Evolutionary conservation across 2,888 invertebrate genomes (phyloP).

Genomic region (Cartodere bifasciata): DNA sequence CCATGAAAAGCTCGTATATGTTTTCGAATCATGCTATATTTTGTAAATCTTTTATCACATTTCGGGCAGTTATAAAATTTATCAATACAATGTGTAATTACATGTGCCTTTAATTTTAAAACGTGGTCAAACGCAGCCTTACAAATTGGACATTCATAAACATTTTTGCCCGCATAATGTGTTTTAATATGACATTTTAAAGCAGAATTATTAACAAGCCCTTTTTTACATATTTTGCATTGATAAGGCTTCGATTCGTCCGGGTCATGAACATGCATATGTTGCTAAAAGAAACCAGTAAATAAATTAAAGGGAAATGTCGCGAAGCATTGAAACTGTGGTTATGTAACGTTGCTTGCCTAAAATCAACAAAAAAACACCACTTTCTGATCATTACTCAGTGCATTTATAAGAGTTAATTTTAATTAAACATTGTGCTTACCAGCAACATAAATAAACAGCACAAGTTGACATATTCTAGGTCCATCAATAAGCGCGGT

Average conservation of each 20-base stretch:
- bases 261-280: slow-evolving; percentile 51
- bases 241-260: slow-evolving; percentile 57
- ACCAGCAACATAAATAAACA: too few relatives aligned
- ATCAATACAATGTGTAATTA: slow-evolving; percentile 48
- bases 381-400: too few relatives aligned
- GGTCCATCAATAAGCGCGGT: too few relatives aligned
- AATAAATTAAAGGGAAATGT: slow-evolving; percentile 1
- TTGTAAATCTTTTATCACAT: slow-evolving; percentile 53
- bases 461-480: too few relatives aligned
- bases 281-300: slow-evolving; percentile 35
- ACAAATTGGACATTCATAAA: slow-evolving; percentile 64
- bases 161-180: slow-evolving; percentile 47
- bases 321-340: neutral
- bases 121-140: slow-evolving; percentile 52
- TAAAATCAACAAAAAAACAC: too few relatives aligned
- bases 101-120: slow-evolving; percentile 51
- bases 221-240: slow-evolving; percentile 50
- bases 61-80: slow-evolving; percentile 56
- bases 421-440: too few relatives aligned
- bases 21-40: slow-evolving; percentile 57
- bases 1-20: slow-evolving; percentile 64
- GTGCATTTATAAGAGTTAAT: too few relatives aligned
- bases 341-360: neutral
- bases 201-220: slow-evolving; percentile 60
- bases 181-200: slow-evolving; percentile 58